phyloP scores from a whole-genome alignment of 2,888 invertebrate genomes.

The Cotesia congregata region DNA sequence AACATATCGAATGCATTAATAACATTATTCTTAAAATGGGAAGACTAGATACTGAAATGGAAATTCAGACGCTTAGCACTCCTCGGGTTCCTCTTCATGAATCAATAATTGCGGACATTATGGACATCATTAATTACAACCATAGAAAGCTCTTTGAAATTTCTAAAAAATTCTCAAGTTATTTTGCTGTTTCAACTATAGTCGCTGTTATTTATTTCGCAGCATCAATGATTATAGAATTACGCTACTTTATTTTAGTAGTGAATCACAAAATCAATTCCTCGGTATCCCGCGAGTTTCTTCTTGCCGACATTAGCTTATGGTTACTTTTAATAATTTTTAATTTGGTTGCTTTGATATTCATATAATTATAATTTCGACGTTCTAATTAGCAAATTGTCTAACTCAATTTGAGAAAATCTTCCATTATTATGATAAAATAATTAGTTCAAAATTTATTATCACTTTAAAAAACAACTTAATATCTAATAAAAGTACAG shows the following conservation, averaged over 20 bases:
- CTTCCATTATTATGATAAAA: too few species aligned
- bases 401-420: too few species aligned
- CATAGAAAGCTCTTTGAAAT: neutral
- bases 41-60: neutral
- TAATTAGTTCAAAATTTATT: too few species aligned
- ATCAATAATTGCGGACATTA: neutral
- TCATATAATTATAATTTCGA: too few species aligned
- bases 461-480: too few species aligned
- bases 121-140: neutral
- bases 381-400: too few species aligned
- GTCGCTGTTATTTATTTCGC: neutral
- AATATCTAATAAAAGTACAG: too few species aligned
- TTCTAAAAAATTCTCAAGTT: neutral
- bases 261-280: neutral
- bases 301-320: neutral
- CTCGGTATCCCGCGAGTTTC: neutral
- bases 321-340: neutral
- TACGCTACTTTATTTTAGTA: neutral
- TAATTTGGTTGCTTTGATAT: neutral
- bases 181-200: neutral
- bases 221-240: neutral
- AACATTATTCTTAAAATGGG: neutral
- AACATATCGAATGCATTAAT: neutral
- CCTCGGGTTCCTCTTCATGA: neutral
- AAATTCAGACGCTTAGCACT: neutral